A percentile compares a stretch with the other conserved stretches of the same genome.
These are phyloP conservation scores for Drosophila sturtevanti DNA, from an alignment of 1,140 invertebrate genomes.

Conservation along the genomic window DNA sequence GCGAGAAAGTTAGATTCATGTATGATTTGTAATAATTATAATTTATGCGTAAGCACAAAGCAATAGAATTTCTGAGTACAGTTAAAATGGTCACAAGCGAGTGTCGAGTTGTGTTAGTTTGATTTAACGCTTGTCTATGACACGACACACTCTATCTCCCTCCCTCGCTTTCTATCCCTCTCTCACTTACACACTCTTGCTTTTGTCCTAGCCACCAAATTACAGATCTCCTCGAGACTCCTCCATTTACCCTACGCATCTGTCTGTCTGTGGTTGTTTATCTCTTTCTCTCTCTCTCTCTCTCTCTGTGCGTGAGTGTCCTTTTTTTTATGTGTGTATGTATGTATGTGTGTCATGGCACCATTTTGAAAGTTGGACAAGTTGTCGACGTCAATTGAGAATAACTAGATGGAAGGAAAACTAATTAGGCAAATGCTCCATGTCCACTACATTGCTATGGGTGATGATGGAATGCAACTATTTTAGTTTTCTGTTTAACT, in stretches of 20 bases:
- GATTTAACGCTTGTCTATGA: constrained; percentile 37
- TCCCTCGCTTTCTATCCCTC: too few species aligned
- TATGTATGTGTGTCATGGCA: constrained; percentile 8
- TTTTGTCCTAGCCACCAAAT: constrained; percentile 28
- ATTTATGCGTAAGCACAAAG: constrained; percentile 71
- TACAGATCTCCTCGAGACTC: constrained; percentile 24
- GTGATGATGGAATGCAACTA: too few species aligned
- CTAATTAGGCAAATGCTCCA: constrained; percentile 58
- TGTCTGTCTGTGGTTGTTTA: too few species aligned
- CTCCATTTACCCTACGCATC: neutral
- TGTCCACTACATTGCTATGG: too few species aligned
- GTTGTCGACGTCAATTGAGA: constrained; percentile 48
- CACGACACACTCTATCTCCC: too few species aligned
- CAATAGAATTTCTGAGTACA: constrained; percentile 25
- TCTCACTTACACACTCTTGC: neutral
- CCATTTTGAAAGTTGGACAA: constrained; percentile 43
- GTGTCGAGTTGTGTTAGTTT: constrained; percentile 33
- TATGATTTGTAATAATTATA: constrained; percentile 65
- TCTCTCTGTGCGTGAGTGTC: neutral
- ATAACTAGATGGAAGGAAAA: constrained; percentile 2
- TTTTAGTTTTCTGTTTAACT: too few species aligned
- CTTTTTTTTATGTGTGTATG: neutral
- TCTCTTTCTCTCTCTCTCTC: neutral
- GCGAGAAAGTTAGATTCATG: neutral
- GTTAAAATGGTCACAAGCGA: neutral